Evolutionary conservation across 2,113 vertebrate genomes (phyloP).

Genomic region (Syngnathoides biaculeatus): DNA sequence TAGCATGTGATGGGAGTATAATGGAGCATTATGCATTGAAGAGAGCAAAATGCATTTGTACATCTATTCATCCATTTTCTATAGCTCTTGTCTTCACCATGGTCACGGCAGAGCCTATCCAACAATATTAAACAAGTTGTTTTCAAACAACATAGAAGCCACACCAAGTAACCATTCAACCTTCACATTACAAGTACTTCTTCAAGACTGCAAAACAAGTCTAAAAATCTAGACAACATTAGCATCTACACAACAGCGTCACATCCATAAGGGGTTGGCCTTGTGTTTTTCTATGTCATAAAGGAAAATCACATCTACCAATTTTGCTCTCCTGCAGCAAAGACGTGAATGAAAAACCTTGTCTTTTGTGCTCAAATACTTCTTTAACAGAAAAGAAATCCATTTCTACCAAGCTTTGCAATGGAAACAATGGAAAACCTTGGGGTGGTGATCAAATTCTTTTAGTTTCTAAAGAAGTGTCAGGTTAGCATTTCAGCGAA

Average conservation of each 20-base stretch:
- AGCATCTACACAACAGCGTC: not conserved
- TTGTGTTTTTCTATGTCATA: not conserved
- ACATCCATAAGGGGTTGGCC: not conserved
- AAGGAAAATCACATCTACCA: not conserved
- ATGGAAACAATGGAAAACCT: conserved; percentile 8
- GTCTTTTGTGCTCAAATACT: conserved; percentile 3
- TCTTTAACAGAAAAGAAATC: not conserved
- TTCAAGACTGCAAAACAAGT: not conserved
- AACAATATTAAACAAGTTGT: not conserved
- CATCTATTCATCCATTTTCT: not conserved
- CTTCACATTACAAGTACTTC: not conserved
- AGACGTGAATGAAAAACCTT: conserved; percentile 5
- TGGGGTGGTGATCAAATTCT: not conserved
- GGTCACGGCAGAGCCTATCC: not conserved
- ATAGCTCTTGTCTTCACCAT: not conserved
- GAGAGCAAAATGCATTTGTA: not conserved
- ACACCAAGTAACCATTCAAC: not conserved
- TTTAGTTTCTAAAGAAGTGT: not conserved
- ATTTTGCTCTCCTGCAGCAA: not conserved
- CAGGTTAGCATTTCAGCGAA: not conserved
- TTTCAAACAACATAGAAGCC: not conserved
- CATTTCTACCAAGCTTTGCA: not conserved
- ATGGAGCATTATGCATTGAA: not conserved
- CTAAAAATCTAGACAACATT: not conserved
- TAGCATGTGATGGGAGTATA: not conserved